Percentiles rank a stretch among this genome's conserved stretches.
Evolutionary conservation across 1,140 invertebrate species (phyloP).

Genomic region (Acyrthosiphon pisum): DNA sequence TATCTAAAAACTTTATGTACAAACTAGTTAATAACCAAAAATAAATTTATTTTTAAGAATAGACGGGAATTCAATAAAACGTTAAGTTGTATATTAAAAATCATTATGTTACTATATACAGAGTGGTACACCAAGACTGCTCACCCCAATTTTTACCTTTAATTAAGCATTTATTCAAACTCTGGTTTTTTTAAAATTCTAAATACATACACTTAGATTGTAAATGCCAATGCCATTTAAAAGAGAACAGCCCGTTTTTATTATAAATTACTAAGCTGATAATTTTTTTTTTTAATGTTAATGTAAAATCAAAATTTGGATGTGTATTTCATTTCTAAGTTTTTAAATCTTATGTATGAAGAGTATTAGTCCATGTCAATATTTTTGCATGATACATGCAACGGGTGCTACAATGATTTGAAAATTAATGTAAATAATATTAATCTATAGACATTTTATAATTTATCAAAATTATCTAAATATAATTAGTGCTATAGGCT

Average conservation of each 20-base stretch:
- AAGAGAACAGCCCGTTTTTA: neutral
- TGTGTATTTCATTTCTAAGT: neutral
- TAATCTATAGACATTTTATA: neutral
- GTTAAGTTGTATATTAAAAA: neutral
- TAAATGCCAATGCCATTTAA: neutral
- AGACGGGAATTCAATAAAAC: neutral
- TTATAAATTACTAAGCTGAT: neutral
- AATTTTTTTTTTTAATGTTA: neutral
- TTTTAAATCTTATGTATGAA: neutral
- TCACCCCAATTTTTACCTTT: neutral
- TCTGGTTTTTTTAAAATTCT: neutral
- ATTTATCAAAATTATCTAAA: neutral
- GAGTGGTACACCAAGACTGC: neutral
- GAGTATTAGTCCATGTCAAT: neutral
- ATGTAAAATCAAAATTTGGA: neutral
- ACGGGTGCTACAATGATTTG: neutral
- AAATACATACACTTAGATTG: neutral
- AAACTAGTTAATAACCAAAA: slow-evolving; percentile 2
- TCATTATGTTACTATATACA: neutral
- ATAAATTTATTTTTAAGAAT: neutral
- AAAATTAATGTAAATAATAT: neutral
- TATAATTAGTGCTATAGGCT: neutral
- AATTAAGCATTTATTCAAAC: neutral
- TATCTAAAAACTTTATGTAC: neutral
- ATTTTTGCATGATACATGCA: neutral